These are phyloP conservation scores for Spea multiplicata DNA, from an alignment of 2,113 vertebrate species.

Conservation along the genomic window DNA sequence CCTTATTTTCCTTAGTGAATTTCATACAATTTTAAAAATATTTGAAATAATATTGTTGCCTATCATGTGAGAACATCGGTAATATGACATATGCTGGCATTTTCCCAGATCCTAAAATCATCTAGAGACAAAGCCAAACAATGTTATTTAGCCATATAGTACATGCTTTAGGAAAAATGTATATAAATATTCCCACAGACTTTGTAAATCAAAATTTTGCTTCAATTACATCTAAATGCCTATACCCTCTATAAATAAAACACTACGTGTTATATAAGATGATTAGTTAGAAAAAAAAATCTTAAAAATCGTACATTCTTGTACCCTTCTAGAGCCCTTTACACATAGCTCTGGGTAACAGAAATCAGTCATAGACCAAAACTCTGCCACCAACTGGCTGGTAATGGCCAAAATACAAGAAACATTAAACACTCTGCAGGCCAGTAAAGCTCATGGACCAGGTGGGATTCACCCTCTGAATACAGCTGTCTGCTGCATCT, in stretches of 20 bases:
- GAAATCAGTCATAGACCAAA: too few relatives aligned
- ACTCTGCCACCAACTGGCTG: too few relatives aligned
- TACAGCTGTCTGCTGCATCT: too few relatives aligned
- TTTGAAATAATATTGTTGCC: background rate
- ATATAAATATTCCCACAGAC: background rate
- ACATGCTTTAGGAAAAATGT: background rate
- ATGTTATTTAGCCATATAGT: background rate
- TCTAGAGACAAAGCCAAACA: background rate
- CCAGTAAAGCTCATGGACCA: too few relatives aligned
- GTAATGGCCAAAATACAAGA: too few relatives aligned
- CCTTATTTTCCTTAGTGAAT: too few relatives aligned
- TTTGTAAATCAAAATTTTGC: background rate
- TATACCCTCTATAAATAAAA: background rate
- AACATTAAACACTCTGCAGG: too few relatives aligned
- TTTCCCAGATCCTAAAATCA: background rate
- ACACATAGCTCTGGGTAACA: too few relatives aligned
- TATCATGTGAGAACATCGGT: background rate
- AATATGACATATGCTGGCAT: slow-evolving; percentile 4
- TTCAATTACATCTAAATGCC: background rate
- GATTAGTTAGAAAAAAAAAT: background rate
- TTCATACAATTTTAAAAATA: background rate
- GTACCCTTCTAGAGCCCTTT: too few relatives aligned
- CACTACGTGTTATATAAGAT: background rate
- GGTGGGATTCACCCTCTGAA: too few relatives aligned
- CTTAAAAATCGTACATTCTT: too few relatives aligned